These are phyloP conservation scores for Willowsia nigromaculata DNA, from an alignment of 2,888 invertebrate species.

Conservation along the genomic window DNA sequence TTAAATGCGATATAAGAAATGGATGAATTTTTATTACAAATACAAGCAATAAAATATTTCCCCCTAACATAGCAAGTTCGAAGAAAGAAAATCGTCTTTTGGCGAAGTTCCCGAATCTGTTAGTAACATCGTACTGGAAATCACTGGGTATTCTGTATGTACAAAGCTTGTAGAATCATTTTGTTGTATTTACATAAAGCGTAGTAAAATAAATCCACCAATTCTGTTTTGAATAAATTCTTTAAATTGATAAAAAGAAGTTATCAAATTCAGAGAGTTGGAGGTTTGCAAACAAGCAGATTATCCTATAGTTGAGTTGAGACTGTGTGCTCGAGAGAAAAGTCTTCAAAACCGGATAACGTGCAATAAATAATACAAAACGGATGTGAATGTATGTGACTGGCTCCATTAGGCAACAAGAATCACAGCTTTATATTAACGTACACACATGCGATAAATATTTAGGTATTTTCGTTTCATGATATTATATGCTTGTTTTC, in stretches of 20 bases:
- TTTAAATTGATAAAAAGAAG: conserved; percentile 6
- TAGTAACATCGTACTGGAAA: background rate
- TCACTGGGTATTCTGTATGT: background rate
- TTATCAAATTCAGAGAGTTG: conserved; percentile 55
- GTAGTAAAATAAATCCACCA: background rate
- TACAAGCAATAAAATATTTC: conserved; percentile 8
- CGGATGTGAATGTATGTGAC: conserved; percentile 44
- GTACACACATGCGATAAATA: background rate
- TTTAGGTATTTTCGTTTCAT: background rate
- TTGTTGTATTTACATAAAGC: background rate
- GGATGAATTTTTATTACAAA: conserved; percentile 40
- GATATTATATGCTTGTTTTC: background rate
- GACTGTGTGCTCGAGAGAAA: background rate
- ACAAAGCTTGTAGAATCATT: background rate
- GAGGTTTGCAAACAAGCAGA: background rate
- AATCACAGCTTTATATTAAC: background rate
- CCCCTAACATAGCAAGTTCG: background rate
- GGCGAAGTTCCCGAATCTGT: conserved; percentile 9
- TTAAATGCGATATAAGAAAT: conserved; percentile 1
- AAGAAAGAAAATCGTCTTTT: background rate
- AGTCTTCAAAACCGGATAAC: conserved; percentile 52
- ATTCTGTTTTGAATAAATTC: conserved; percentile 5
- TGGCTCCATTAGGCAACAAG: background rate
- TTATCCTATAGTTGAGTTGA: background rate
- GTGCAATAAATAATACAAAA: conserved; percentile 56